Percentiles rank a stretch among this genome's conserved stretches.
Evolutionary conservation across 2,113 vertebrate genomes (phyloP).

Genomic region (Macquaria ambigua): DNA sequence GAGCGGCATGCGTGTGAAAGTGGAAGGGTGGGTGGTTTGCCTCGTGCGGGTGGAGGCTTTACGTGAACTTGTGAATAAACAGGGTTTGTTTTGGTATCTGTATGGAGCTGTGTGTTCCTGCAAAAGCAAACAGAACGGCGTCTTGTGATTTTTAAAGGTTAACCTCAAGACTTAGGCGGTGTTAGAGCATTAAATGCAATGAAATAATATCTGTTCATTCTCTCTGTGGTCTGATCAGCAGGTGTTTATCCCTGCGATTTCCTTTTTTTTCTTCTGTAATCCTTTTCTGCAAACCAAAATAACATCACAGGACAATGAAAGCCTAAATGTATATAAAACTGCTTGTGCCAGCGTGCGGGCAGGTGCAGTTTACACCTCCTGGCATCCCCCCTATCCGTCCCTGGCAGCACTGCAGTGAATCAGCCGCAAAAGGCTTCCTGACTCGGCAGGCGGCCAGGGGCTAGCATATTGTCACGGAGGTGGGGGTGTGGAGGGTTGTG

Average conservation of each 20-base stretch:
- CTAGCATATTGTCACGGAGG: conserved; percentile 42
- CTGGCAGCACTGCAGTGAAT: conserved; percentile 56
- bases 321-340: neutral
- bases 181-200: neutral
- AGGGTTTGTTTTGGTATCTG: neutral
- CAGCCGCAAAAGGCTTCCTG: conserved; percentile 60
- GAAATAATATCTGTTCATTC: neutral
- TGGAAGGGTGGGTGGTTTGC: neutral
- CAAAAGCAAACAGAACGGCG: neutral
- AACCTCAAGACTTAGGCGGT: neutral
- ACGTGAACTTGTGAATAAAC: conserved; percentile 44
- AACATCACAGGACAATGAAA: neutral
- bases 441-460: conserved; percentile 61
- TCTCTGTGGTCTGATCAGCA: conserved; percentile 9
- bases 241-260: neutral
- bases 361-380: conserved; percentile 53
- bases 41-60: neutral
- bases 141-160: neutral
- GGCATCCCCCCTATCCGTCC: conserved; percentile 29
- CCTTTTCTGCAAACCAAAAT: neutral
- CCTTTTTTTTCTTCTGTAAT: neutral
- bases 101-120: neutral
- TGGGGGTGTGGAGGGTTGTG: conserved; percentile 53
- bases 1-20: conserved; percentile 29
- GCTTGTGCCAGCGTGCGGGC: conserved; percentile 28